Conservation (phyloP, 2,888 invertebrate species). For the Spodoptera littoralis region DNA sequence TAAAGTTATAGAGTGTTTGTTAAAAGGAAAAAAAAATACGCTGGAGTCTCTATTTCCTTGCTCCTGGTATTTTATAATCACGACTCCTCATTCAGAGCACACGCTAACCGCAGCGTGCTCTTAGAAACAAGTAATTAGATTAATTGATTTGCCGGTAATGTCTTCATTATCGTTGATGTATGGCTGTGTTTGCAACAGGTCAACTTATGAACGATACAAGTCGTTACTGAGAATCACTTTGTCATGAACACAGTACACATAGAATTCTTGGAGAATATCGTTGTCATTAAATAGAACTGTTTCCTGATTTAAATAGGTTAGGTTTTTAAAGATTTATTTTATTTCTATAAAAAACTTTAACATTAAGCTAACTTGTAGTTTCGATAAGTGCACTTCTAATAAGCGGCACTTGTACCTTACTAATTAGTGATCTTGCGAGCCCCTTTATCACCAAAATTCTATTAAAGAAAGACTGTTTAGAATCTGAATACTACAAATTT, state of each 20-base stretch:
- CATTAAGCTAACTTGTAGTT: too few species aligned
- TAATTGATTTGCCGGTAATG: conserved; percentile 49
- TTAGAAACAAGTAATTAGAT: conserved; percentile 41
- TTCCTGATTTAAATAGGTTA: conserved; percentile 26
- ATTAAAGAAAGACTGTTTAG: too few species aligned
- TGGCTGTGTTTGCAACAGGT: conserved; percentile 32
- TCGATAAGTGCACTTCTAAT: too few species aligned
- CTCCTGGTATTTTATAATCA: conserved; percentile 10
- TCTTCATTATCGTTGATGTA: conserved; percentile 45
- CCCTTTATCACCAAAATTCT: too few species aligned
- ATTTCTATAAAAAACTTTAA: too few species aligned
- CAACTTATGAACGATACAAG: conserved; percentile 9
- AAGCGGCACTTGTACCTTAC: too few species aligned
- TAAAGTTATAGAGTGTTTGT: too few species aligned
- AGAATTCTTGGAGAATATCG: conserved; percentile 4
- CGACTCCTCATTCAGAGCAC: background rate
- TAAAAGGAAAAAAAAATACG: too few species aligned
- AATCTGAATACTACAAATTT: too few species aligned
- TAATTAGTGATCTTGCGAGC: too few species aligned
- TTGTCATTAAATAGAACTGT: conserved; percentile 1
- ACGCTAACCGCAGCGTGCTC: conserved; percentile 18
- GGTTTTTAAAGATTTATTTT: too few species aligned
- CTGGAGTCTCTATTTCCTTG: too few species aligned
- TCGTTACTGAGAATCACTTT: conserved; percentile 3
- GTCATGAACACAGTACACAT: conserved; percentile 5